Evolutionary conservation across 37 sponge, comb jelly and placozoan genomes (phyloP), one percentile per base, ranked within the genome.

Genomic region (Trichoplax adhaerens): DNA sequence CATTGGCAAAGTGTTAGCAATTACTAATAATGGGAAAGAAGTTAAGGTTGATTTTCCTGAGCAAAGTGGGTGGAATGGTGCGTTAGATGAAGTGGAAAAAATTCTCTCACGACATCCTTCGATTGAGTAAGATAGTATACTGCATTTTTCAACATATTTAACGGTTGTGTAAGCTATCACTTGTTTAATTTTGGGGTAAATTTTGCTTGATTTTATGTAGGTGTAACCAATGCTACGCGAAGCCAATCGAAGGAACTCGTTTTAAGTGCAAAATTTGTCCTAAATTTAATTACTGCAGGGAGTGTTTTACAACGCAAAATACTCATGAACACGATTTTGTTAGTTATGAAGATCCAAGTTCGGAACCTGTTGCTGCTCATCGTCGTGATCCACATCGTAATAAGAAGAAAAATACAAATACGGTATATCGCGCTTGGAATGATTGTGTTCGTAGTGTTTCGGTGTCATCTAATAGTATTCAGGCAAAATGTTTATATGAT

Each of bases 21-120:
- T 94, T 70, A 85, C 81, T 67, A 62, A 82, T 53, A 94, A 86
- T 75, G 91, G 91, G 2, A 79, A 72, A 48, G 94, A 88, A 54
- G 73, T 94, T 50, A 77, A 77, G 68, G 90, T 94, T 58, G 81
- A 94, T 79, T 94, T 89, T 61, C 82, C 90, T 1, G 94, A 94
- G 68, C 94, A 94, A 77, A 83, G 64, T 72, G 89, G 83, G 81
- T 94, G 94, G 94, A 94, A 89, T 5, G 94, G 90, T 62, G 78
- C 81, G 71, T 86, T 94, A 50, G 69, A 89, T 7, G 94, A 94
- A 65, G 86, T 94, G 94, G 94, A 94, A 56, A 62, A 84, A n/a
- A 90, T 89, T 48, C 12, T 60, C 12, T 60, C 10, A 60, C 10
- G 10, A 60, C 12, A 12, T 12, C 12, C 62, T 12, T 60, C 12